Evolutionary conservation across 1,140 invertebrate genomes (phyloP), one percentile per base, ranked within the genome.

Genomic region (Melanaphis sacchari): DNA sequence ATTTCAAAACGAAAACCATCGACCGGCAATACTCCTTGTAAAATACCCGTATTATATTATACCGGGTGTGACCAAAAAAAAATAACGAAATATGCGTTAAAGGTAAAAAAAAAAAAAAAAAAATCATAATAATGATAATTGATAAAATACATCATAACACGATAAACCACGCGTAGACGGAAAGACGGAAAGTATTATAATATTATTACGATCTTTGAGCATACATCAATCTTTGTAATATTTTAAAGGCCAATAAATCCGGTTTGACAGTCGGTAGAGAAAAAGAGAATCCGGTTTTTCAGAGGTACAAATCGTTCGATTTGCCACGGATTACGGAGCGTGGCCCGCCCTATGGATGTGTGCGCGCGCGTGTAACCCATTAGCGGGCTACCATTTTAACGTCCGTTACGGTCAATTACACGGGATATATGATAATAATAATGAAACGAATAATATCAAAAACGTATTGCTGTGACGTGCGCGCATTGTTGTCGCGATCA

Each of bases 401-500:
- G 91, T 84, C 76, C n/a, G 91, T 84, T 49, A 84, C 91, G 91
- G 91, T 92, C 91, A 40, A 84, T 84, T 92, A 92, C 43, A 52
- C n/a, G 91, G 49, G 52, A 82, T 92, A 92, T 84, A 52, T n/a
- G 90, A 92, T 82, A 54, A 84, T 84, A 84, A 82, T 46, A 84
- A 82, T 41, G 54, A 81, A 92, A 49, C 91, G 91, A 91, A 84
- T 92, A 84, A 52, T 92, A 92, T 92, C 46, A 52, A 84, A 92
- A 92, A 92, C 91, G 76, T 52, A 92, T 84, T 36, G 91, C 43
- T 52, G 18, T 40, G 76, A 38, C 76, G 76, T 5, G 90, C 3
- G 52, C 38, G 22, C 52, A 89, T 89, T 89, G 87, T 90, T 59
- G 88, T 59, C 88, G 18, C 88, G 15, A 7, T 59, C 36, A 90